Percentiles rank a stretch among this genome's conserved stretches.
Conservation (phyloP, 2,113 vertebrate genomes). For the Ornithorhynchus anatinus region DNA sequence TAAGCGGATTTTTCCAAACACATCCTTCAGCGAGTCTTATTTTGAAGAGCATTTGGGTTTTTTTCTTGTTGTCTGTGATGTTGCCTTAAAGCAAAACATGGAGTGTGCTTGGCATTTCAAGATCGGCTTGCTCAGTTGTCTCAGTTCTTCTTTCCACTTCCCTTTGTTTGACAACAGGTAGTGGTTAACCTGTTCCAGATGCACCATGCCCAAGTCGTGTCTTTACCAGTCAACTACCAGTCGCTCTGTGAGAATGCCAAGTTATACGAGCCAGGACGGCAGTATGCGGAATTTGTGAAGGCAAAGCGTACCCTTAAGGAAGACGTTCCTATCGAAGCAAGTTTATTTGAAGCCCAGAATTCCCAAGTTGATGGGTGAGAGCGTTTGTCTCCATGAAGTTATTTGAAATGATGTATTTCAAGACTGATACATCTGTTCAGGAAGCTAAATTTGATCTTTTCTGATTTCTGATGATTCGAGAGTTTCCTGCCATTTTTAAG, state of each 20-base stretch:
- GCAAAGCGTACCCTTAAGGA: slow-evolving; percentile 79
- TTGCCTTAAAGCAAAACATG: too few species aligned
- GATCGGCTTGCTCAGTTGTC: too few species aligned
- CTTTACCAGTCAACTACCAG: slow-evolving; percentile 88
- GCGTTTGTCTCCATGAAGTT: slow-evolving; percentile 3
- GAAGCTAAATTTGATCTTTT: too few species aligned
- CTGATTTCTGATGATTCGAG: too few species aligned
- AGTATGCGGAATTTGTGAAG: slow-evolving; percentile 87
- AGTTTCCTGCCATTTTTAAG: too few species aligned
- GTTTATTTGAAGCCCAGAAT: slow-evolving; percentile 71
- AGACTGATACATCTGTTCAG: too few species aligned
- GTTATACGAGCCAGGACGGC: slow-evolving; percentile 92
- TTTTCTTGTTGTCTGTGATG: too few species aligned
- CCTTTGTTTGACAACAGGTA: slow-evolving; percentile 72
- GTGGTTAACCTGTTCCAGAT: slow-evolving; percentile 97
- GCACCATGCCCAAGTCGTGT: slow-evolving; percentile 89
- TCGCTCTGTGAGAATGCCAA: slow-evolving; percentile 91
- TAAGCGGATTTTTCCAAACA: too few species aligned
- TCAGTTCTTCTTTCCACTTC: not conserved
- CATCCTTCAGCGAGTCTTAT: too few species aligned
- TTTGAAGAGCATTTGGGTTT: too few species aligned
- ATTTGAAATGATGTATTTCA: too few species aligned
- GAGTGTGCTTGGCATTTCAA: too few species aligned
- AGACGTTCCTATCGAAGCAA: slow-evolving; percentile 69
- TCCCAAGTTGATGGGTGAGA: slow-evolving; percentile 83